Base-by-base conservation (phyloP, 92 coral and sea anemone species). In the Ricordea florida region DNA sequence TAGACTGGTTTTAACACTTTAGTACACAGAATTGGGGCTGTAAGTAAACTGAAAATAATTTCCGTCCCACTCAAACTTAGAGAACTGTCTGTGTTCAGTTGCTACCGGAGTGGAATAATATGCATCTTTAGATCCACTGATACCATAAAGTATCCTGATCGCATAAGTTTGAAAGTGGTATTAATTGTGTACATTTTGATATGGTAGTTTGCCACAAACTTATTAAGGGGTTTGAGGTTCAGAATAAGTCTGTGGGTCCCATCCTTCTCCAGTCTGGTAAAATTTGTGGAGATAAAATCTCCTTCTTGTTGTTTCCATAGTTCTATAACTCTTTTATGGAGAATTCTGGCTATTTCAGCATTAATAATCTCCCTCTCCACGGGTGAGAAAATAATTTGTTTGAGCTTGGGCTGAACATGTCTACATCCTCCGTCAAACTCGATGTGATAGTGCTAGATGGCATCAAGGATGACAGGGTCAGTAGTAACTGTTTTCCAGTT, bases 1-100 rank as follows among this genome's bases (percentile, higher is more conserved):
- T 77, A 84, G 3, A 77, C 85, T 5, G 89, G 82, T 76, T 46
- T 61, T 10, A 28, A 11, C 16, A 60, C 14, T 28, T 72, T 72
- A 6, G 56, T 56, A 30, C 36, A 72, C 24, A 27, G 42, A 10
- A 56, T 21, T 2, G 79, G 69, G 23, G 67, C 69, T 33, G 18
- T 75, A 76, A 27, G 74, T 62, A 37, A 63, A 76, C 34, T 71
- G 66, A 41, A 52, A 32, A 21, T 52, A 26, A 30, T 34, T 10
- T 35, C 66, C 78, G 14, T 33, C 47, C 72, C 73, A 75, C 36
- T 13, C 13, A 37, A 75, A 75, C 37, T 49, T 59, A 3, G 62
- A 30, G 15, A 29, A 75, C 47, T 62, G 27, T 29, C 25, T 69
- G 33, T 75, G 35, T 1, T 48, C 46, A 4, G n/a, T 29, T 26